Evolutionary conservation across 2,888 invertebrate genomes (phyloP).

Genomic region (Leptopterna dolabrata): DNA sequence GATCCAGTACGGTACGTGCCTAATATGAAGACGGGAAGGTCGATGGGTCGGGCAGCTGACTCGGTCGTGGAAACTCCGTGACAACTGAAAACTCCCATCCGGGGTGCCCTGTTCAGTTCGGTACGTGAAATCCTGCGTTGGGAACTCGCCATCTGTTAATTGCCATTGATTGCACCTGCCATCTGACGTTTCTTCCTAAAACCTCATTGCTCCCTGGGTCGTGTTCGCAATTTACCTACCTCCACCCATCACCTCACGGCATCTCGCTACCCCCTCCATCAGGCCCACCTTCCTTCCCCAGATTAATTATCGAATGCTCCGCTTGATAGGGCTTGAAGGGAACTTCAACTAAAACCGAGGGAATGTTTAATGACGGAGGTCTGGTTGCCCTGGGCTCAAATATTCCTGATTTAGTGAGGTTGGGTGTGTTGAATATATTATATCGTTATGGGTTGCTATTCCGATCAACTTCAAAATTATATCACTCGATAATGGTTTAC

Average conservation of each 20-base stretch:
- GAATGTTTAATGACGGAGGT: slow-evolving; percentile 36
- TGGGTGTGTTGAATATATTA: background rate
- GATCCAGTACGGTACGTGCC: background rate
- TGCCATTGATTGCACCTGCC: slow-evolving; percentile 40
- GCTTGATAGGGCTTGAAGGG: slow-evolving; percentile 19
- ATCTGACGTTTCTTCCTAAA: slow-evolving; percentile 43
- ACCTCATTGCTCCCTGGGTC: background rate
- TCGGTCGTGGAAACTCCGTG: background rate
- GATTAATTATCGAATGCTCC: slow-evolving; percentile 47
- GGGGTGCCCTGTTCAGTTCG: background rate
- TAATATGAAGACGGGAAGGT: background rate
- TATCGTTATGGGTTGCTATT: background rate
- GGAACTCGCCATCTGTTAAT: slow-evolving; percentile 37
- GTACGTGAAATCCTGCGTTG: slow-evolving; percentile 13
- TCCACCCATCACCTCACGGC: background rate
- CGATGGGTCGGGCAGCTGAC: background rate
- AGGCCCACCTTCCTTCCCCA: background rate
- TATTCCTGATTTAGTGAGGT: slow-evolving; percentile 19
- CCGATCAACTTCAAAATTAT: no score
- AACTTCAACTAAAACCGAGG: slow-evolving; percentile 30
- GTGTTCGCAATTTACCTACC: slow-evolving; percentile 11
- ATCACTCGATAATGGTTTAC: no score
- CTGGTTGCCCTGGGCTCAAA: background rate
- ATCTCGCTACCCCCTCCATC: background rate
- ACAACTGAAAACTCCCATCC: background rate